Percentiles rank a stretch among this genome's conserved stretches.
Conservation (phyloP, 2,888 invertebrate genomes). For the Nemapogon koenigi region DNA sequence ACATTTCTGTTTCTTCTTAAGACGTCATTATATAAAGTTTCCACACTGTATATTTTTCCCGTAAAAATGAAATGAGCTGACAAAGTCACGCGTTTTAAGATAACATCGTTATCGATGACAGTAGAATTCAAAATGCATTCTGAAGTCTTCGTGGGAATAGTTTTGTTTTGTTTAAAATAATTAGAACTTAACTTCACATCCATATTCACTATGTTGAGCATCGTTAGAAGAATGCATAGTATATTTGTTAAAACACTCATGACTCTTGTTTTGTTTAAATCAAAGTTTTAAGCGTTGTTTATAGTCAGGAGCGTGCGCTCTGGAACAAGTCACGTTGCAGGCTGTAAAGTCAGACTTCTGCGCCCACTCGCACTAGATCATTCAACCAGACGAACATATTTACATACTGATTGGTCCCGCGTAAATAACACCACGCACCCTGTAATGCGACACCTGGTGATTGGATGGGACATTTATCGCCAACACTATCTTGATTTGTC, state of each 20-base stretch:
- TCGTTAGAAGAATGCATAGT: too few species aligned
- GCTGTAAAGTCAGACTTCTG: slow-evolving; percentile 35
- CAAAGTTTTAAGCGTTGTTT: slow-evolving; percentile 6
- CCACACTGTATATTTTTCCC: slow-evolving; percentile 41
- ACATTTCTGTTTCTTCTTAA: slow-evolving; percentile 20
- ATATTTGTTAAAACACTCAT: too few species aligned
- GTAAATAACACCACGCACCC: slow-evolving; percentile 43
- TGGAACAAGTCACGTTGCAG: slow-evolving; percentile 42
- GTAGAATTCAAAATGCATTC: slow-evolving; percentile 4
- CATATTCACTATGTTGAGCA: slow-evolving; percentile 1
- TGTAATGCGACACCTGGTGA: slow-evolving; percentile 43
- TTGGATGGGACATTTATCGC: slow-evolving; percentile 41
- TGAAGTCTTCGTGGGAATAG: too few species aligned
- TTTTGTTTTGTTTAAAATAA: neutral
- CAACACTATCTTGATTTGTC: slow-evolving; percentile 49
- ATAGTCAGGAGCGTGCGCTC: slow-evolving; percentile 40
- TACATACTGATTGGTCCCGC: slow-evolving; percentile 54
- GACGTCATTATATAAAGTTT: slow-evolving; percentile 23
- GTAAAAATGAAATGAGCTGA: slow-evolving; percentile 47
- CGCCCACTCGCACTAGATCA: slow-evolving; percentile 52
- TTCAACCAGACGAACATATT: slow-evolving; percentile 46
- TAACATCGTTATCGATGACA: slow-evolving; percentile 24
- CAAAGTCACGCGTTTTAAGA: slow-evolving; percentile 28
- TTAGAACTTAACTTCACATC: slow-evolving; percentile 1
- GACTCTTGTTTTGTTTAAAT: too few species aligned